Percentiles rank a stretch among this genome's conserved stretches.
These are phyloP conservation scores for Drosophila obscura DNA, from an alignment of 1,140 invertebrate genomes.

Conservation along the genomic window DNA sequence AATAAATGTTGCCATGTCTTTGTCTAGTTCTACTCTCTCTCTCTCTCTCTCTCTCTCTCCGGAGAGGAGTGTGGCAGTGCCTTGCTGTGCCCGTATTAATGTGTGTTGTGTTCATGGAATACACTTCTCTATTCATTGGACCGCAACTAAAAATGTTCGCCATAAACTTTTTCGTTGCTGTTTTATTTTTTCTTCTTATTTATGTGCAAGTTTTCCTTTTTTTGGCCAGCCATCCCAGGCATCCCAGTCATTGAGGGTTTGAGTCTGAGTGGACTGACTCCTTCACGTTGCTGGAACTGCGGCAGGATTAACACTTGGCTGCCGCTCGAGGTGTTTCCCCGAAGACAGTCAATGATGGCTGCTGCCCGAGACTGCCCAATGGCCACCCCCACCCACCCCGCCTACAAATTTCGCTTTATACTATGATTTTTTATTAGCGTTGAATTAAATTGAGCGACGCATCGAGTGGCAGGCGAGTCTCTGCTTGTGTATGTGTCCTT, in stretches of 20 bases:
- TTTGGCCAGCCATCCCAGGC: not conserved
- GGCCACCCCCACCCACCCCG: not conserved
- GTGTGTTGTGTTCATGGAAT: constrained; percentile 73
- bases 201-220: constrained; percentile 64
- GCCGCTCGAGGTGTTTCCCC: constrained; percentile 50
- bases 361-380: constrained; percentile 37
- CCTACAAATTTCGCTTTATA: constrained; percentile 64
- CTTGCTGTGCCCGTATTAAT: constrained; percentile 40
- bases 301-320: constrained; percentile 65
- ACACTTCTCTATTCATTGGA: constrained; percentile 79
- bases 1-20: constrained; percentile 72
- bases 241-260: not conserved
- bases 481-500: constrained; percentile 6
- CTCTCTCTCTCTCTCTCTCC: no score
- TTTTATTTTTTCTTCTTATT: constrained; percentile 66
- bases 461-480: constrained; percentile 30
- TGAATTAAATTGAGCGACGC: constrained; percentile 76
- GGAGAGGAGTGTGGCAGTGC: no score
- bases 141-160: constrained; percentile 80
- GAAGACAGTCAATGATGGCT: constrained; percentile 57
- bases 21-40: constrained; percentile 16
- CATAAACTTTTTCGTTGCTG: constrained; percentile 66
- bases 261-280: constrained; percentile 25
- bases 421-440: constrained; percentile 71
- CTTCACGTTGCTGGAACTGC: constrained; percentile 24